Evolutionary conservation across 2,113 vertebrate species (phyloP).

Genomic region (Tachysurus vachellii): DNA sequence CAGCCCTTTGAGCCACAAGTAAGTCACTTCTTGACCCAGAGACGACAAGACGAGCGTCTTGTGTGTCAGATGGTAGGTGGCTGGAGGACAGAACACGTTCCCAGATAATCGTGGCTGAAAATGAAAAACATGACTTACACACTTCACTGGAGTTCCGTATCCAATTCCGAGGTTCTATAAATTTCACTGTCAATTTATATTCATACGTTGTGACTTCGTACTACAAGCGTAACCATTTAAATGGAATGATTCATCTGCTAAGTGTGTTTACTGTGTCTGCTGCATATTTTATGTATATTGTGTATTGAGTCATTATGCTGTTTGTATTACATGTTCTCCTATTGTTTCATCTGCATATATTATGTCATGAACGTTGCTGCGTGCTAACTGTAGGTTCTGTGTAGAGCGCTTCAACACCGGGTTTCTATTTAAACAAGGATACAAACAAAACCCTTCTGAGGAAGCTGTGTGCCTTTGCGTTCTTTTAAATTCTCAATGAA

Average conservation of each 20-base stretch:
- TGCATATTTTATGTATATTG: neutral
- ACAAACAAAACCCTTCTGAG: neutral
- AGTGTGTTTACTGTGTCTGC: neutral
- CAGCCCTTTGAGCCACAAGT: neutral
- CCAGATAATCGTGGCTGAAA: neutral
- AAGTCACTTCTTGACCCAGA: neutral
- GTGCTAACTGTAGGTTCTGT: neutral
- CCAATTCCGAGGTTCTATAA: neutral
- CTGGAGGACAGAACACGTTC: neutral
- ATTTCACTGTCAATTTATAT: neutral
- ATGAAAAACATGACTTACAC: neutral
- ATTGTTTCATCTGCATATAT: neutral
- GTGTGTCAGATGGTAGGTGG: neutral
- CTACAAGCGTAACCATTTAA: neutral
- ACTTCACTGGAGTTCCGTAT: neutral
- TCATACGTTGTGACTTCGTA: too few relatives aligned
- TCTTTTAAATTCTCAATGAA: neutral
- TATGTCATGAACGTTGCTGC: neutral
- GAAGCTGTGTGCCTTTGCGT: neutral
- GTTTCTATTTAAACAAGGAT: neutral
- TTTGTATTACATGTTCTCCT: neutral
- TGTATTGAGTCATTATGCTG: neutral
- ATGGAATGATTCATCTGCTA: neutral
- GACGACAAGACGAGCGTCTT: neutral
- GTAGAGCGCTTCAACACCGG: neutral